phyloP scores from a whole-genome alignment of 2,113 vertebrate genomes.

The Hirundichthys speculiger region DNA sequence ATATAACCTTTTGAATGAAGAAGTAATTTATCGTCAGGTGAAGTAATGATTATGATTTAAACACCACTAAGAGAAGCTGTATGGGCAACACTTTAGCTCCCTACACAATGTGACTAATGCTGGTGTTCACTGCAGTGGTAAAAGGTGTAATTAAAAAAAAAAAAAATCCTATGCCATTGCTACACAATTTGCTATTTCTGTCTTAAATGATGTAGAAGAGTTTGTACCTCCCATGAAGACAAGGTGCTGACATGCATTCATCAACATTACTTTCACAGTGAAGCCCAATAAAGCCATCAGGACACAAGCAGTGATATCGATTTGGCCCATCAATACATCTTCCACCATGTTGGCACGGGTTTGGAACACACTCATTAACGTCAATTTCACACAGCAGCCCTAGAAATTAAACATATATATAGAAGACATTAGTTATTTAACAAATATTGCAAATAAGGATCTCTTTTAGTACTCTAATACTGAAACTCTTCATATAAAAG shows the following conservation, averaged over 20 bases:
- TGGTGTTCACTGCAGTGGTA: conserved; percentile 34
- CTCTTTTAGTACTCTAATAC: background rate
- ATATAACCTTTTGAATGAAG: conserved; percentile 34
- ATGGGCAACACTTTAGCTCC: conserved; percentile 68
- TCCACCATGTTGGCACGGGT: conserved; percentile 81
- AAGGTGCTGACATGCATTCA: conserved; percentile 83
- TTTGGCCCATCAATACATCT: conserved; percentile 74
- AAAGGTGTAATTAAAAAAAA: conserved; percentile 77
- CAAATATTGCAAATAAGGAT: background rate
- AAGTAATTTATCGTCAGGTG: conserved; percentile 72
- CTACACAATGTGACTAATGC: conserved; percentile 71
- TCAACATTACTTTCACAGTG: conserved; percentile 82
- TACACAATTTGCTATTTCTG: conserved; percentile 41
- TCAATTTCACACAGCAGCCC: conserved; percentile 80
- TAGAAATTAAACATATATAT: conserved; percentile 56
- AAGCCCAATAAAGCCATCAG: conserved; percentile 76
- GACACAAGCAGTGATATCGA: conserved; percentile 82
- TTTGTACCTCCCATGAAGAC: conserved; percentile 85
- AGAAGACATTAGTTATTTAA: conserved; percentile 8
- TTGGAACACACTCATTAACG: conserved; percentile 80
- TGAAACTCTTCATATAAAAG: background rate
- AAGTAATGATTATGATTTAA: conserved; percentile 78
- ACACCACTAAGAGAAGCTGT: conserved; percentile 71
- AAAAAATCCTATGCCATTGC: conserved; percentile 71
- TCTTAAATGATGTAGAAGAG: conserved; percentile 33